Percentiles rank a stretch among this genome's conserved stretches.
Conservation (phyloP, 1,140 invertebrate genomes). For the Drosophila nannoptera region DNA sequence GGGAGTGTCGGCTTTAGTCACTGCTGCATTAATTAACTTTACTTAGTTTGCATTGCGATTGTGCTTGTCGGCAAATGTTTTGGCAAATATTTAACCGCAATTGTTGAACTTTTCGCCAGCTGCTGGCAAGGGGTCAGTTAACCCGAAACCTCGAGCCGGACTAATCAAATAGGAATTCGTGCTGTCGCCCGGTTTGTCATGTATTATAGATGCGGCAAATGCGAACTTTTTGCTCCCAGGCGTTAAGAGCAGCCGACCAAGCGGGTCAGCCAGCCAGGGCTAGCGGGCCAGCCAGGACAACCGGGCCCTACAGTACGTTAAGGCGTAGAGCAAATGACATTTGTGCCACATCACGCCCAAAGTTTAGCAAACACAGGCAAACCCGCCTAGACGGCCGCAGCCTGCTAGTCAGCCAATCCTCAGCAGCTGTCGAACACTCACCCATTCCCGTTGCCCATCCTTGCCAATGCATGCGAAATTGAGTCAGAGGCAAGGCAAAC, state of each 20-base stretch:
- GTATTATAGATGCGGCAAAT: slow-evolving; percentile 65
- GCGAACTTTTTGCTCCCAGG: slow-evolving; percentile 52
- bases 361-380: slow-evolving; percentile 40
- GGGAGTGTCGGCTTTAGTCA: slow-evolving; percentile 1
- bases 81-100: slow-evolving; percentile 54
- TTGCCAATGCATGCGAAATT: slow-evolving; percentile 70
- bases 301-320: neutral
- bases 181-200: slow-evolving; percentile 41
- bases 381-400: slow-evolving; percentile 1
- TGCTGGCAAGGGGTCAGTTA: slow-evolving; percentile 61
- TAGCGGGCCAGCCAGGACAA: neutral
- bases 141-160: slow-evolving; percentile 33
- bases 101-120: slow-evolving; percentile 25
- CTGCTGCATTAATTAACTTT: slow-evolving; percentile 33
- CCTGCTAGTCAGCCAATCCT: slow-evolving; percentile 18
- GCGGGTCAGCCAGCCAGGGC: neutral
- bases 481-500: slow-evolving; percentile 39
- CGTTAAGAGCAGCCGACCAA: slow-evolving; percentile 13
- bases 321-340: slow-evolving; percentile 63
- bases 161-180: slow-evolving; percentile 46
- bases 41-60: slow-evolving; percentile 1
- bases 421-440: slow-evolving; percentile 13
- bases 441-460: neutral
- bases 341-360: slow-evolving; percentile 61
- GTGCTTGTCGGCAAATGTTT: slow-evolving; percentile 28